Evolutionary conservation across 2,888 invertebrate genomes (phyloP).

Genomic region (Icerya purchasi): DNA sequence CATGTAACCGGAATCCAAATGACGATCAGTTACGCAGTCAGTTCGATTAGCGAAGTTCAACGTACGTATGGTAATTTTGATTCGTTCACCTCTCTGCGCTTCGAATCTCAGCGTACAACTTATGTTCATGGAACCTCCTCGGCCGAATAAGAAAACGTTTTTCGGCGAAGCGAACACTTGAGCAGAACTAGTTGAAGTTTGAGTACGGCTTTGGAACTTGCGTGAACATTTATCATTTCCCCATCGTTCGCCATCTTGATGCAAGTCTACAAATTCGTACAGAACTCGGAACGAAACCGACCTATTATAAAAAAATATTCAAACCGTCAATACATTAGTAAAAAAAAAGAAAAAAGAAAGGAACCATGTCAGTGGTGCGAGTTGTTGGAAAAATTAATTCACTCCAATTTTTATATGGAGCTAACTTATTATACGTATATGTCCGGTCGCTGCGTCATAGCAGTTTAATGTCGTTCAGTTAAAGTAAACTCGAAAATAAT

Average conservation of each 20-base stretch:
- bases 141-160: constrained; percentile 65
- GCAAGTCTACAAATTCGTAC: constrained; percentile 72
- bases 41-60: constrained; percentile 37
- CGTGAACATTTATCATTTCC: constrained; percentile 44
- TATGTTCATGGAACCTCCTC: constrained; percentile 61
- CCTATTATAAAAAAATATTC: constrained; percentile 30
- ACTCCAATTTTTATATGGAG: too few relatives aligned
- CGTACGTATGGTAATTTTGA: constrained; percentile 51
- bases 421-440: too few relatives aligned
- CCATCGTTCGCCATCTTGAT: constrained; percentile 59
- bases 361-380: too few relatives aligned
- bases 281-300: constrained; percentile 64
- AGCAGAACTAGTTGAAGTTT: constrained; percentile 19
- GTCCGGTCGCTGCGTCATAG: too few relatives aligned
- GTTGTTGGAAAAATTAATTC: too few relatives aligned
- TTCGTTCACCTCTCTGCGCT: constrained; percentile 57
- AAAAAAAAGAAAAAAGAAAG: too few relatives aligned
- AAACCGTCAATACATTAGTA: too few relatives aligned
- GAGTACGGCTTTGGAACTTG: constrained; percentile 39
- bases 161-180: constrained; percentile 50
- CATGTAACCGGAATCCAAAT: constrained; percentile 42
- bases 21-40: constrained; percentile 35
- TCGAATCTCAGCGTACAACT: constrained; percentile 75
- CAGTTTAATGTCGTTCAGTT: too few relatives aligned
- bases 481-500: too few relatives aligned